Conservation (phyloP, 2,797 vertebrate genomes). For the Sebastes cheni region DNA sequence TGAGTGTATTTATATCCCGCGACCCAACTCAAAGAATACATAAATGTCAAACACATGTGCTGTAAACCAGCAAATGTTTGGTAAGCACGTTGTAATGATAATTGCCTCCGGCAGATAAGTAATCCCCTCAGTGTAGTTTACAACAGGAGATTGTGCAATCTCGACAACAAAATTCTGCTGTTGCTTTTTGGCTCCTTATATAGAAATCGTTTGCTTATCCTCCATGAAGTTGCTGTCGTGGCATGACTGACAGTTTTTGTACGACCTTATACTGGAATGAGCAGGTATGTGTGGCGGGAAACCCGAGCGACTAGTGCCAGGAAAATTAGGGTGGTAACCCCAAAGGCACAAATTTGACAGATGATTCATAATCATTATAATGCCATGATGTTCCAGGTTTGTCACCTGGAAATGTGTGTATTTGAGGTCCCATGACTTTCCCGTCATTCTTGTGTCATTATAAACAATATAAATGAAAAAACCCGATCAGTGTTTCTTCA, state of each 20-base stretch:
- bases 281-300: constrained; percentile 36
- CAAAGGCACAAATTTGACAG: constrained; percentile 10
- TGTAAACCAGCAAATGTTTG: constrained; percentile 68
- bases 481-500: neutral
- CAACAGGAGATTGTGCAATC: constrained; percentile 76
- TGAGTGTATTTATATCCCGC: constrained; percentile 65
- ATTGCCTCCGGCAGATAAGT: constrained; percentile 69
- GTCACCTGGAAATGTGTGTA: neutral
- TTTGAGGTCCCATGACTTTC: constrained; percentile 17
- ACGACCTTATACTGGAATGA: neutral
- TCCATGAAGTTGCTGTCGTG: constrained; percentile 19
- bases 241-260: constrained; percentile 38
- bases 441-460: constrained; percentile 13
- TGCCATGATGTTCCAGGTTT: neutral
- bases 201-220: constrained; percentile 63
- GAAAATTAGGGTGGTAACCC: constrained; percentile 24
- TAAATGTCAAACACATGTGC: constrained; percentile 74
- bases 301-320: constrained; percentile 5
- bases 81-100: constrained; percentile 76
- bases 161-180: constrained; percentile 50
- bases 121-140: constrained; percentile 63
- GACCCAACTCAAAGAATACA: constrained; percentile 50
- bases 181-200: constrained; percentile 73
- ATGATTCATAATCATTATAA: constrained; percentile 38
- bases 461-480: constrained; percentile 7